These are phyloP conservation scores for Hymenopus coronatus DNA, from an alignment of 2,888 invertebrate species.

Conservation along the genomic window DNA sequence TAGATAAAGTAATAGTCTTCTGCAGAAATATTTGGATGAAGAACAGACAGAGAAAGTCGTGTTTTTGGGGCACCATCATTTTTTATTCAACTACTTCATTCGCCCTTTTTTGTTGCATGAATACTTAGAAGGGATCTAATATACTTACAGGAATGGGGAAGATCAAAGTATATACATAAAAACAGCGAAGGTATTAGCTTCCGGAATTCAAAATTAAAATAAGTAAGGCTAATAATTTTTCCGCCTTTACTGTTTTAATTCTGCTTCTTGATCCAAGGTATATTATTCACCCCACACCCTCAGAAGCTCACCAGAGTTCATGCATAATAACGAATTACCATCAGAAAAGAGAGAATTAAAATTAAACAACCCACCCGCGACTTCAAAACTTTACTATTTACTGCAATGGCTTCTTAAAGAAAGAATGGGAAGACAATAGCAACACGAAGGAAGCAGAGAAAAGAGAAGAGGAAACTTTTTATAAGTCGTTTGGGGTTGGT, in stretches of 20 bases:
- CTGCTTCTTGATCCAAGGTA: background rate
- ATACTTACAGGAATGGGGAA: too few species aligned
- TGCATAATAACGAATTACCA: conserved; percentile 9
- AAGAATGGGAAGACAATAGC: background rate
- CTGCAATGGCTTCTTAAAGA: background rate
- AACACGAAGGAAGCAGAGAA: background rate
- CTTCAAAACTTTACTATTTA: conserved; percentile 14
- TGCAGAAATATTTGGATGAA: too few species aligned
- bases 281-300: background rate
- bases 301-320: background rate
- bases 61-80: too few species aligned
- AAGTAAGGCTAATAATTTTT: background rate
- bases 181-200: too few species aligned
- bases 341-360: conserved; percentile 3
- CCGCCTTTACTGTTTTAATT: background rate
- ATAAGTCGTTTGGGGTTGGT: conserved; percentile 14
- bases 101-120: too few species aligned
- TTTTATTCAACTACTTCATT: too few species aligned
- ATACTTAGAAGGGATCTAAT: too few species aligned
- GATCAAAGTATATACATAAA: too few species aligned
- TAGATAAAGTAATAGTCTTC: too few species aligned
- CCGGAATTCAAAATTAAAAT: background rate
- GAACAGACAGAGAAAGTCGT: too few species aligned
- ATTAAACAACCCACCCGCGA: conserved; percentile 2
- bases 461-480: background rate